Base-by-base conservation (phyloP, 2,888 invertebrate species). In the Syrista parreyssii region DNA sequence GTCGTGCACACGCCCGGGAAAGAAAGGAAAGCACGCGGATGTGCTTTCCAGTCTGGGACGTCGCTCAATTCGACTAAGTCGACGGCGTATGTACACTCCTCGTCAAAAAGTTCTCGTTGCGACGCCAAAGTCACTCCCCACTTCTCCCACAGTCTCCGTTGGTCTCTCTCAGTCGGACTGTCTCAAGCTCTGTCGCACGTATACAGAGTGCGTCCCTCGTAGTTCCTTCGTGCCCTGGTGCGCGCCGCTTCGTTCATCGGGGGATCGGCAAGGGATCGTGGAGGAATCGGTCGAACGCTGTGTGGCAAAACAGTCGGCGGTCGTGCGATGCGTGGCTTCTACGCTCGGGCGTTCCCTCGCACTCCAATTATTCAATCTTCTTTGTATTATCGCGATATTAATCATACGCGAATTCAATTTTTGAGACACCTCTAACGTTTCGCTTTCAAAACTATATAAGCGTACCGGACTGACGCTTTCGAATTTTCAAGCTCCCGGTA, bases 261-360 rank as follows among this genome's bases (percentile, higher is more conserved):
- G 71, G 71, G 71, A 31, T 71, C 71, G 71, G 12, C 33, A 31
- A 55, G 55, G 55, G 55, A 55, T 84, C 81, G 82, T 77, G 82
- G 84, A 81, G 81, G 84, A 82, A 86, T 84, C 81, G 81, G 81
- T 78, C 81, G 81, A 84, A 79, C 68, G 75, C 79, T 81, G 23
- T 76, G 79, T 78, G 76, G 80, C 82, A 81, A 85, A 86, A 86
- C 85, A 85, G 85, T 85, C 86, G 79, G 74, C 80, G 71, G 71
- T 71, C 71, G 71, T 71, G 71, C 71, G 32, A 71, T 71, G 82
- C 79, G 83, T 79, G 83, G 79, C 86, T 86, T 71, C 71, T 31
- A 33, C 71, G 71, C 71, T 71, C 71, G 71, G 71, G 71, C 71
- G 71, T 71, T 71, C 71, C 69, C 71, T 71, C 71, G 71, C 71